These are phyloP conservation scores for Tetranychus truncatus DNA, from an alignment of 2,888 invertebrate genomes.

Conservation along the genomic window DNA sequence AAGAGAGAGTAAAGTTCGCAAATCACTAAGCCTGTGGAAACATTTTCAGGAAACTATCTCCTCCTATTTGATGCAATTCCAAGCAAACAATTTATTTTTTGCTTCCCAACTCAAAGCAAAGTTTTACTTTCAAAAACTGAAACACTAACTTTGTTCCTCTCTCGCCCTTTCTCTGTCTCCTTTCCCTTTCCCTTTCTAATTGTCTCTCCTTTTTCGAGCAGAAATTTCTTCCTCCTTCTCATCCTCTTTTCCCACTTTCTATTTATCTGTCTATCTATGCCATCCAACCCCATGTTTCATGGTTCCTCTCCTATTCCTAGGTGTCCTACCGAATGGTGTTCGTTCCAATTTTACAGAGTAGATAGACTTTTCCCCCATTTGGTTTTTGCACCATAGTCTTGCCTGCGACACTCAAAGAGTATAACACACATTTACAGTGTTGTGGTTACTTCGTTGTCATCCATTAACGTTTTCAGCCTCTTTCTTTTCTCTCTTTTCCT, in stretches of 20 bases:
- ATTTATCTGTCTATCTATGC: background rate
- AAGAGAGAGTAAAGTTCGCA: background rate
- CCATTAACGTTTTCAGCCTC: background rate
- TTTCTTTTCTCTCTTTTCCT: background rate
- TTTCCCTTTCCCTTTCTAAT: background rate
- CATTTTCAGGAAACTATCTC: background rate
- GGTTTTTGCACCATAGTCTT: background rate
- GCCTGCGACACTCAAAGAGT: no score
- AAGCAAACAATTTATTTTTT: background rate
- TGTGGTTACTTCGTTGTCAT: background rate
- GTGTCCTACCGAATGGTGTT: background rate
- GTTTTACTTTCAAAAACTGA: background rate
- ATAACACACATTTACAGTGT: background rate
- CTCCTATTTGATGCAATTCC: constrained; percentile 1
- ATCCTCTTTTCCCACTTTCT: constrained; percentile 7
- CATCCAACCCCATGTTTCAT: background rate
- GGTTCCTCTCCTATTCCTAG: background rate
- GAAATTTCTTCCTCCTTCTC: background rate
- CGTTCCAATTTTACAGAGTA: background rate
- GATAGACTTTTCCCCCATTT: background rate
- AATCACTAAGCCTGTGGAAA: background rate
- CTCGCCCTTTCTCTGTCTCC: background rate
- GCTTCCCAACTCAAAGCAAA: background rate
- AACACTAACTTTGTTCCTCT: background rate
- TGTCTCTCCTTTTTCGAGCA: background rate